Base-by-base conservation (phyloP, 2,113 vertebrate genomes). In the Platysteira castanea region DNA sequence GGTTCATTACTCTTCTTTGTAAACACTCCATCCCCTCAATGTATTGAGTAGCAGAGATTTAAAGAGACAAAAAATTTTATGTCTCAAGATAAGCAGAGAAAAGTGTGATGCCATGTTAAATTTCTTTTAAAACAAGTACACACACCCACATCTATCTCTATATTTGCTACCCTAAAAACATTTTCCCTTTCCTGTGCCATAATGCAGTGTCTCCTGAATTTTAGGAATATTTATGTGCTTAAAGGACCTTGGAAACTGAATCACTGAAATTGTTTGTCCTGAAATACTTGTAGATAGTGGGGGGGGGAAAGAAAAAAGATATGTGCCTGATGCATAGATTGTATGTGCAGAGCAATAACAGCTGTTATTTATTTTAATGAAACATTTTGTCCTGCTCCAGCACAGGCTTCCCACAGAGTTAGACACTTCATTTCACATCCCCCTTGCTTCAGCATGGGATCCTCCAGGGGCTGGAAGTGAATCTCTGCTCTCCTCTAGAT, bases 401-500 rank as follows among this genome's bases (percentile, higher is more conserved):
- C 2, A 11, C 13, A 22, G 17, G 21, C 10, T 35, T 41, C 39
- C n/a, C 46, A 47, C 7, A 11, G 10, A 21, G 5, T 23, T 4
- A 7, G 8, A 59, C 7, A 4, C 33, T 71, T 37, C 18, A 33
- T 49, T 41, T 21, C 11, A 8, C 24, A 15, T 10, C 10, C 7
- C 1, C 6, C 9, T 44, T 44, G 19, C 42, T 22, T 28, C 10
- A 31, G 0, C 0, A 4, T 5, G 11, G 16, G 23, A 9, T 41
- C 2, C 11, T 65, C 39, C 47, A 47, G 0, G 0, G 20, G 11
- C 65, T 71, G 23, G 7, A 73, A 35, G 6, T 8, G 7, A 56
- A 23, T 21, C 5, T 39, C 21, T 84, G 12, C n/a, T 56, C 7
- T 27, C 10, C 27, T 21, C 7, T 67, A 30, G 24, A 16, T 39